Conservation (phyloP, 2,113 vertebrate species). For the Caranx ignobilis region DNA sequence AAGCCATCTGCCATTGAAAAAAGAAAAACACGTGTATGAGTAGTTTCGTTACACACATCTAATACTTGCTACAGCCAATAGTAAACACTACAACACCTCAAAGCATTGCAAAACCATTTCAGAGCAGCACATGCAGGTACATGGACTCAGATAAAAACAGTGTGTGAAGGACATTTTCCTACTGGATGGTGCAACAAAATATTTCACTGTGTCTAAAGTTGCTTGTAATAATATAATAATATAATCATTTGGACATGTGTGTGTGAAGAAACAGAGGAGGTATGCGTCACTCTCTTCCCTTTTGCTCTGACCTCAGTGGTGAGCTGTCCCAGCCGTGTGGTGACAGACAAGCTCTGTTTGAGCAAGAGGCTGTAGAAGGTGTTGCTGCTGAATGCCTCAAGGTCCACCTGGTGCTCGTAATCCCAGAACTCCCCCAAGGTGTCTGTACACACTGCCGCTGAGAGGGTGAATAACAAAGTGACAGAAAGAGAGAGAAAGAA, state of each 20-base stretch:
- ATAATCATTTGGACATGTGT: too few species aligned
- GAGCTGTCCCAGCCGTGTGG: conserved; percentile 84
- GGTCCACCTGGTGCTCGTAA: conserved; percentile 87
- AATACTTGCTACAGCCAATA: too few species aligned
- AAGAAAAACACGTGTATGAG: neutral
- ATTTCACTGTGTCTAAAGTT: too few species aligned
- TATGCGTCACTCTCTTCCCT: neutral
- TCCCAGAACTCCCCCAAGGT: conserved; percentile 83
- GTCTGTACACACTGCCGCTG: conserved; percentile 39
- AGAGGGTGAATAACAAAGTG: neutral
- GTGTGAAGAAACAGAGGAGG: neutral
- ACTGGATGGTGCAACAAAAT: too few species aligned
- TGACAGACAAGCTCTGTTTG: conserved; percentile 89
- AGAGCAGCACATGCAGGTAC: too few species aligned
- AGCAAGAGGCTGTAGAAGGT: conserved; percentile 89
- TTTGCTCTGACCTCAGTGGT: conserved; percentile 86
- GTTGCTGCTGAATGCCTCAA: conserved; percentile 89
- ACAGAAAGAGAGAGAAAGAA: neutral
- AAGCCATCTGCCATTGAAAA: neutral
- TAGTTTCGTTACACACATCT: too few species aligned
- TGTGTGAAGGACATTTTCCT: too few species aligned
- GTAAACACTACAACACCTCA: too few species aligned
- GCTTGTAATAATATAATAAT: too few species aligned
- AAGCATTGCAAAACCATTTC: too few species aligned
- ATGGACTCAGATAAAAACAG: too few species aligned